Conservation (phyloP, 2,888 invertebrate species). For the Melanostoma scalare region DNA sequence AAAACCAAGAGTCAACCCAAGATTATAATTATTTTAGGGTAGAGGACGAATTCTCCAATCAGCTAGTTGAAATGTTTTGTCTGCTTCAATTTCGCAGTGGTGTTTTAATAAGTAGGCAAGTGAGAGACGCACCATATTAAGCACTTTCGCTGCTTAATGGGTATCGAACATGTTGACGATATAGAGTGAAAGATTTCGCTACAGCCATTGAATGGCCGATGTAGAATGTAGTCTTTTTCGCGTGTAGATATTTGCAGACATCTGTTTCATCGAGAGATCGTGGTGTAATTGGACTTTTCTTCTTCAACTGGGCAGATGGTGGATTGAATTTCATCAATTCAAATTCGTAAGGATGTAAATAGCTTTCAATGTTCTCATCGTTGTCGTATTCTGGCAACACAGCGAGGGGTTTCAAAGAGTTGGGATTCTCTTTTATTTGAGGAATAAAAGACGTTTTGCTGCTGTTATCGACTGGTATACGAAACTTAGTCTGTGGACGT, state of each 20-base stretch:
- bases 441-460: constrained; percentile 90
- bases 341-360: constrained; percentile 93
- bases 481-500: constrained; percentile 93
- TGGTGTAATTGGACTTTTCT: constrained; percentile 80
- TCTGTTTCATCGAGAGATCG: constrained; percentile 85
- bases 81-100: constrained; percentile 90
- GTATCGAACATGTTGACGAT: constrained; percentile 99
- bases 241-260: constrained; percentile 95
- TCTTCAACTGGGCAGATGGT: constrained; percentile 82
- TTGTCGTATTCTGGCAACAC: constrained; percentile 88
- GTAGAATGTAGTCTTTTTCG: constrained; percentile 92
- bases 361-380: constrained; percentile 85
- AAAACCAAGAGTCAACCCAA: not conserved
- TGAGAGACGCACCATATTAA: constrained; percentile 88
- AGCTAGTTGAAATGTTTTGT: constrained; percentile 96
- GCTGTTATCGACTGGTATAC: constrained; percentile 92
- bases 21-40: constrained; percentile 81
- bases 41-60: constrained; percentile 97
- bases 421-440: constrained; percentile 92
- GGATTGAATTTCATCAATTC: constrained; percentile 90
- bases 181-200: constrained; percentile 96
- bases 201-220: constrained; percentile 96
- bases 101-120: constrained; percentile 89
- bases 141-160: constrained; percentile 90
- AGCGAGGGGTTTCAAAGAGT: constrained; percentile 91